Percentiles rank a stretch among this genome's conserved stretches.
Evolutionary conservation across 2,113 vertebrate genomes (phyloP).

Genomic region (Sardina pilchardus): DNA sequence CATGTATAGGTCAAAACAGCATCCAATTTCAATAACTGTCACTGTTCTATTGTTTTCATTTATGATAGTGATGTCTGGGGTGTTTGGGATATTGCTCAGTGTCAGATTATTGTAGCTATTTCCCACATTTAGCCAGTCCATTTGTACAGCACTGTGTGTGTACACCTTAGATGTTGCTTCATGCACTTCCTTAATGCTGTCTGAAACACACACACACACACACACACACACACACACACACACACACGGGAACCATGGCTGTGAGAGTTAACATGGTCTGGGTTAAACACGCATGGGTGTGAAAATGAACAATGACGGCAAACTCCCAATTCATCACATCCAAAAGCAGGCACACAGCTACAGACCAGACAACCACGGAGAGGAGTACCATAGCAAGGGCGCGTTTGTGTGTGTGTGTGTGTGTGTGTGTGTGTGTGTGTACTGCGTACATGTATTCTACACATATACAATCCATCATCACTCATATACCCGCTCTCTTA

Average conservation of each 20-base stretch:
- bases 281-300: neutral
- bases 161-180: too few relatives aligned
- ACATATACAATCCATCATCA: neutral
- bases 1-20: too few relatives aligned
- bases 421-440: neutral
- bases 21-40: too few relatives aligned
- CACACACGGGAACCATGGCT: neutral
- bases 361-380: neutral
- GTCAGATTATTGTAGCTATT: too few relatives aligned
- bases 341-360: neutral
- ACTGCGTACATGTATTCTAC: neutral
- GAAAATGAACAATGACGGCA: neutral
- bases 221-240: slow-evolving; percentile 25
- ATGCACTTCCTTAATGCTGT: too few relatives aligned
- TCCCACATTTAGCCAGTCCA: too few relatives aligned
- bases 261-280: neutral
- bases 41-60: too few relatives aligned
- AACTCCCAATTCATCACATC: neutral
- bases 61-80: too few relatives aligned
- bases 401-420: neutral
- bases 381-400: neutral
- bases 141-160: too few relatives aligned
- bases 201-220: neutral
- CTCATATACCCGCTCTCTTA: neutral
- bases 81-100: too few relatives aligned